Percentiles rank a stretch among this genome's conserved stretches.
Evolutionary conservation across 2,888 invertebrate species (phyloP).

Genomic region (Xestia ashworthii): DNA sequence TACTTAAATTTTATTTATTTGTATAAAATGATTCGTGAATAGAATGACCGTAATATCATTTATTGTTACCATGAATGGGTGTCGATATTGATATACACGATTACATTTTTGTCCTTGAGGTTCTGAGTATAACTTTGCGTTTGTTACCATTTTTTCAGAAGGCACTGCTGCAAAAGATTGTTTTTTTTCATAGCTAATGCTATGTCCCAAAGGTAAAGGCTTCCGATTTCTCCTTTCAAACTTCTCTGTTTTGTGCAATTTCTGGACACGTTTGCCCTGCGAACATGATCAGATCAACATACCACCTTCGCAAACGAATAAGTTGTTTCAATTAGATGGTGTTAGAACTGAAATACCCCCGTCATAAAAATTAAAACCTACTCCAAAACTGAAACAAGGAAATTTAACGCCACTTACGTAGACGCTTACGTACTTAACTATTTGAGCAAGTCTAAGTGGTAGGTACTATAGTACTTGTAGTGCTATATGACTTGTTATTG

Average conservation of each 20-base stretch:
- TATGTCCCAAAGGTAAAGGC: too few relatives aligned
- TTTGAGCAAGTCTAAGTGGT: slow-evolving; percentile 29
- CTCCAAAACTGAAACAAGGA: not conserved
- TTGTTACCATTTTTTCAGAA: not conserved
- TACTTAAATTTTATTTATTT: too few relatives aligned
- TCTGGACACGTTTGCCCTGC: too few relatives aligned
- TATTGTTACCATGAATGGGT: not conserved
- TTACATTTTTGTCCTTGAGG: not conserved
- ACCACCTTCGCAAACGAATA: not conserved
- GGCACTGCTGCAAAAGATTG: too few relatives aligned
- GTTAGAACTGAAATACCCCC: not conserved
- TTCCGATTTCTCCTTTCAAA: too few relatives aligned
- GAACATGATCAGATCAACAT: too few relatives aligned
- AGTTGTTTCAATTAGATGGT: not conserved
- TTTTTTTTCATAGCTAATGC: too few relatives aligned
- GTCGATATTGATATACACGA: not conserved
- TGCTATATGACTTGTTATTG: not conserved
- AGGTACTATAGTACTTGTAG: not conserved
- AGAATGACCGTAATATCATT: not conserved
- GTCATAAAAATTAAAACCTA: too few relatives aligned
- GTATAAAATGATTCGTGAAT: too few relatives aligned
- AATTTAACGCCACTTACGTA: slow-evolving; percentile 37
- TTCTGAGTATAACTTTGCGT: not conserved
- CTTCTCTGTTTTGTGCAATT: too few relatives aligned
- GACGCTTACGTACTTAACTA: slow-evolving; percentile 17